phyloP scores from a whole-genome alignment of 2,797 vertebrate species.

The Cirrhinus mrigala region DNA sequence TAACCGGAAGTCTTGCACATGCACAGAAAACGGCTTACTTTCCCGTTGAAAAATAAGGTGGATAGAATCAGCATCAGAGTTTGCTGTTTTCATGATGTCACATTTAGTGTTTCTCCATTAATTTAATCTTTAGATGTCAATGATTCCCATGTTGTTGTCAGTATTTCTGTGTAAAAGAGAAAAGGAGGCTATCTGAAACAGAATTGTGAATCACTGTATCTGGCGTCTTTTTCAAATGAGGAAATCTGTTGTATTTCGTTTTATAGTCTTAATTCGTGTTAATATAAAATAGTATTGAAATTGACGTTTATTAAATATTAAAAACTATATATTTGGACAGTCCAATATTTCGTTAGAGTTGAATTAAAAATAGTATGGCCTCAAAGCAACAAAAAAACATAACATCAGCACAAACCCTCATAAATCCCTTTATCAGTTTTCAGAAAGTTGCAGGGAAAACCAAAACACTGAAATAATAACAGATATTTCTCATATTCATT shows the following conservation, averaged over 20 bases:
- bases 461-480: background rate
- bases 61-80: background rate
- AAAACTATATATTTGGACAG: background rate
- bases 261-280: background rate
- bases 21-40: too few relatives aligned
- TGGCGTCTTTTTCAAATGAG: background rate
- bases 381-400: background rate
- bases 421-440: background rate
- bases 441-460: background rate
- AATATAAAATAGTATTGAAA: background rate
- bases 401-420: background rate
- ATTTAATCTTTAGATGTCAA: background rate
- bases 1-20: too few relatives aligned
- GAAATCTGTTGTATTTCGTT: background rate
- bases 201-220: background rate
- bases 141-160: background rate
- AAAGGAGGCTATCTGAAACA: background rate
- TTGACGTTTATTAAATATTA: background rate
- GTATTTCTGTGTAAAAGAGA: background rate
- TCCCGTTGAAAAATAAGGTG: too few relatives aligned
- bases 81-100: background rate
- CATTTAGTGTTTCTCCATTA: background rate
- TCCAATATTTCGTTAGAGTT: background rate
- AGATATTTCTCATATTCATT: background rate
- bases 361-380: background rate